Base-by-base conservation (phyloP, 2,888 invertebrate genomes). In the Dicycla oo region DNA sequence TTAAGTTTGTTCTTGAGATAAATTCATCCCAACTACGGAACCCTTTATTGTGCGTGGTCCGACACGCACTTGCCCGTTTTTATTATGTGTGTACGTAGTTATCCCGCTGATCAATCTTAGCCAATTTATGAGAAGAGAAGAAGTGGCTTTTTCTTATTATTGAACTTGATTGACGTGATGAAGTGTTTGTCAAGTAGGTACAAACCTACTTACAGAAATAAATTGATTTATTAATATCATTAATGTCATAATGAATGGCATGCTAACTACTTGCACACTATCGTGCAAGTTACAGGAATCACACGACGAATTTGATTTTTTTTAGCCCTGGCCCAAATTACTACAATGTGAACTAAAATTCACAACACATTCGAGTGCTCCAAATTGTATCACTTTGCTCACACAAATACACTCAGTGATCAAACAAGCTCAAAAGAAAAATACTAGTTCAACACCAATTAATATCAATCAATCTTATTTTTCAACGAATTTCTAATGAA, bases 401-500 rank as follows among this genome's bases (percentile, higher is more conserved):
- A 30, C 15, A 1, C 7, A 47, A 58, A 51, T 11, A 51, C 5
- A 49, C 8, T 6, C 13, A 58, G 1, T 23, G 60, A 64, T 49
- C 64, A 68, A 73, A 69, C 63, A 57, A 65, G 45, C 0, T 58
- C 23, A 10, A 45, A 49, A 30, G 8, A 63, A 69, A 72, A 75
- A 49, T 20, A 57, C 13, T 58, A 57, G 34, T 58, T 62, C 45
- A 58, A 58, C 23, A 63, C 6, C 11, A 66, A 69, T 13, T 53
- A 38, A 66, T 68, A 49, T 58, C 64, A 64, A 76, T 78, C 74
- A 56, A 76, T 79, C 73, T 62, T 58, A 56, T 75, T 73, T 75
- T 78, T 80, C 78, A 78, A 47, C 86, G 45, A 54, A 13, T 57
- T 67, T 75, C 34, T 54, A 69, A 73, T 66, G 73, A 82, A 82